Evolutionary conservation across 2,113 vertebrate genomes (phyloP).

Genomic region (Chionis minor): DNA sequence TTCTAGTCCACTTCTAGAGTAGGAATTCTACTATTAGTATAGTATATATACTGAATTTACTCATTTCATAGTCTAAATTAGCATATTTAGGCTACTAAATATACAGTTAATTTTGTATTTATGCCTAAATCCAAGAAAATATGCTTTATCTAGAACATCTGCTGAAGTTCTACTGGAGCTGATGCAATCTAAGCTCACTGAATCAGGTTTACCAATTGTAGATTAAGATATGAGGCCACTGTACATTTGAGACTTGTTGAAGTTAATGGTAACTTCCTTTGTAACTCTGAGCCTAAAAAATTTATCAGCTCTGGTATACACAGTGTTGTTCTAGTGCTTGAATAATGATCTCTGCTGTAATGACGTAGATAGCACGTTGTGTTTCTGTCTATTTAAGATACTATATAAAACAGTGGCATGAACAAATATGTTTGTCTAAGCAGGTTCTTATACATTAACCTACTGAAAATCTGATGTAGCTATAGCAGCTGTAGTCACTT

Average conservation of each 20-base stretch:
- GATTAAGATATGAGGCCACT: neutral
- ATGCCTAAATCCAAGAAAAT: neutral
- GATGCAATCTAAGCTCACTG: neutral
- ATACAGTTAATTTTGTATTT: neutral
- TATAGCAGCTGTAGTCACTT: neutral
- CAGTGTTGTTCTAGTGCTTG: neutral
- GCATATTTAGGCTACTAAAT: neutral
- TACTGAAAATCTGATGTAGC: neutral
- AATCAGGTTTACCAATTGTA: neutral
- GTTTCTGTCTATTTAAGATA: conserved; percentile 14
- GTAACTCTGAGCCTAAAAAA: neutral
- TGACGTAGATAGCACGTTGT: neutral
- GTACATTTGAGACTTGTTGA: neutral
- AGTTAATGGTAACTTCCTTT: neutral
- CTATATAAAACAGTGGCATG: neutral
- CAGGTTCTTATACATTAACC: neutral
- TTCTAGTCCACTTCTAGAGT: neutral
- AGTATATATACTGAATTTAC: neutral
- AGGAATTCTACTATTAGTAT: neutral
- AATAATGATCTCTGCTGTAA: neutral
- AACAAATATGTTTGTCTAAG: neutral
- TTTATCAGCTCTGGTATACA: neutral
- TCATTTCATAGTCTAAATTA: neutral
- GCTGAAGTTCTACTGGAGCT: neutral
- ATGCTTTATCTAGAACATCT: neutral